phyloP scores from a whole-genome alignment of 2,797 vertebrate genomes.

The Pempheris klunzingeri region DNA sequence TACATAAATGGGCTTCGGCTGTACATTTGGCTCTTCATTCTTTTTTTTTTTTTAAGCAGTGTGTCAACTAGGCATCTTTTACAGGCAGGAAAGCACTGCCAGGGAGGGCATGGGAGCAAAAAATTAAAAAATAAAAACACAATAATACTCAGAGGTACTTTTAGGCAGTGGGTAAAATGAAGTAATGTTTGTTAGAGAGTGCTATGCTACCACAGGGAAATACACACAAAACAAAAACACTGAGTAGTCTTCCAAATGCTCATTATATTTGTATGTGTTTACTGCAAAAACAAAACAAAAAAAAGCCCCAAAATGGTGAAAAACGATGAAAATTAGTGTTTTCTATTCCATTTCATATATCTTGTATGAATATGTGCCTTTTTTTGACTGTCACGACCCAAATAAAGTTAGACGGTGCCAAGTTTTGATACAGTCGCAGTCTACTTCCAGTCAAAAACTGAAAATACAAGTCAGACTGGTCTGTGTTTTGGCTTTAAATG shows the following conservation, averaged over 20 bases:
- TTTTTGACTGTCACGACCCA: too few species aligned
- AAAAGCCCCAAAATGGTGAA: too few species aligned
- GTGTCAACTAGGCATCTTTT: constrained; percentile 26
- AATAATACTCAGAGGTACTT: constrained; percentile 40
- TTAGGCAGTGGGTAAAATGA: constrained; percentile 23
- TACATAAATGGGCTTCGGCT: constrained; percentile 2
- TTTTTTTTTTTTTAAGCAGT: constrained; percentile 21
- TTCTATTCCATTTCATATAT: too few species aligned
- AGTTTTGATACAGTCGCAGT: too few species aligned
- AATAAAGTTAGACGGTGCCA: too few species aligned
- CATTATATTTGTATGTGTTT: not conserved
- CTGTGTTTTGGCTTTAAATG: not conserved
- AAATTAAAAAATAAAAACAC: constrained; percentile 4
- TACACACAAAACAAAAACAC: not conserved
- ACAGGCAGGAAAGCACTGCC: constrained; percentile 8
- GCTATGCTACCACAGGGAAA: constrained; percentile 18
- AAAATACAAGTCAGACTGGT: not conserved
- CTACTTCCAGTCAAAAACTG: too few species aligned
- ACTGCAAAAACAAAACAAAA: too few species aligned
- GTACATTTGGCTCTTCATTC: not conserved
- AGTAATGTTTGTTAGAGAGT: constrained; percentile 17
- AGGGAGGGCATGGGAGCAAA: constrained; percentile 17
- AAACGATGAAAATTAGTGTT: too few species aligned
- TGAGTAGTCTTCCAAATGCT: not conserved
- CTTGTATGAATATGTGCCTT: too few species aligned